Conservation (phyloP, 1,140 invertebrate genomes). For the Caenorhabditis briggsae region DNA sequence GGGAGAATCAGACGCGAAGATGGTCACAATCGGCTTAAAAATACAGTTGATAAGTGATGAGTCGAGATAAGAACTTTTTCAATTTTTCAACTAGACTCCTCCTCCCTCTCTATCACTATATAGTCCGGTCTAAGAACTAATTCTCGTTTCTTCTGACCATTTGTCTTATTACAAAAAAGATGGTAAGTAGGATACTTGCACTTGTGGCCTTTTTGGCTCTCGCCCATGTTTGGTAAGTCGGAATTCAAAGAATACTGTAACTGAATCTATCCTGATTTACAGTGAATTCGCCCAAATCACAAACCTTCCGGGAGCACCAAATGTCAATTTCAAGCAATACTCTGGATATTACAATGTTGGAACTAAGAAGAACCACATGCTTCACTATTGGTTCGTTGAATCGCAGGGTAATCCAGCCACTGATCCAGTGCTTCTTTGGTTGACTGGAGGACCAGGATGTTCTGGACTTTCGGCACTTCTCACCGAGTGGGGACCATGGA, state of each 20-base stretch:
- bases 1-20: neutral
- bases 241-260: neutral
- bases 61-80: neutral
- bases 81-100: slow-evolving; percentile 4
- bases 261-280: neutral
- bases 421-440: slow-evolving; percentile 81
- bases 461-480: slow-evolving; percentile 80
- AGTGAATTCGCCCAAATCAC: slow-evolving; percentile 54
- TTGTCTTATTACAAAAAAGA: neutral
- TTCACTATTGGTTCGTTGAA: slow-evolving; percentile 79
- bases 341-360: slow-evolving; percentile 66
- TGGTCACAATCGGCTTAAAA: slow-evolving; percentile 47
- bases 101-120: slow-evolving; percentile 16
- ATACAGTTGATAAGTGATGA: neutral
- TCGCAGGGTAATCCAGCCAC: slow-evolving; percentile 78
- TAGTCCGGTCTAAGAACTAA: neutral
- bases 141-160: slow-evolving; percentile 30
- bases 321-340: slow-evolving; percentile 65
- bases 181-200: slow-evolving; percentile 30
- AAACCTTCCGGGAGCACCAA: slow-evolving; percentile 64
- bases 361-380: slow-evolving; percentile 61
- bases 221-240: slow-evolving; percentile 26
- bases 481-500: slow-evolving; percentile 80
- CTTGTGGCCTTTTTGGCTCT: slow-evolving; percentile 3
- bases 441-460: slow-evolving; percentile 81